phyloP scores from a whole-genome alignment of 2,888 invertebrate genomes.

The Drosophila dives region DNA sequence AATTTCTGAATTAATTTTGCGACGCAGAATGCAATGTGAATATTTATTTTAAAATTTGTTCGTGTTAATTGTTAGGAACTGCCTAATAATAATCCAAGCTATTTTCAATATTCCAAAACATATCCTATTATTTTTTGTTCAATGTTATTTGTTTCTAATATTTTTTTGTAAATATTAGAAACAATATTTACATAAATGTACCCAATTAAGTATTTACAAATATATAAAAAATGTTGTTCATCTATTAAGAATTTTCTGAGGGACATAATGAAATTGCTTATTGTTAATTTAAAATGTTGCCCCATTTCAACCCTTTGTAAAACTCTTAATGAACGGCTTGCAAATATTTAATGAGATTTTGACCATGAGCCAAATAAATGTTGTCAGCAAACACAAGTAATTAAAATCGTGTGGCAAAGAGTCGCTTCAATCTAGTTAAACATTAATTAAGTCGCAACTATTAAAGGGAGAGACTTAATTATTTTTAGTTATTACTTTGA shows the following conservation, averaged over 20 bases:
- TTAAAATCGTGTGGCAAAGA: slow-evolving; percentile 18
- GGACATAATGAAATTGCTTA: background rate
- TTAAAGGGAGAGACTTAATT: background rate
- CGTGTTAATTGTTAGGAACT: background rate
- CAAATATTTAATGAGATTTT: slow-evolving; percentile 52
- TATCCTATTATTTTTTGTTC: background rate
- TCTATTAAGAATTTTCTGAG: background rate
- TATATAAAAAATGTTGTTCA: background rate
- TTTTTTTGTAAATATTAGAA: background rate
- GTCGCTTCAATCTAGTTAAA: slow-evolving; percentile 18
- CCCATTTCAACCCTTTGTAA: background rate
- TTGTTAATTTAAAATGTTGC: background rate
- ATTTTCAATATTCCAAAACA: background rate
- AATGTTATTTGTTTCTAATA: background rate
- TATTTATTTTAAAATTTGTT: slow-evolving; percentile 24
- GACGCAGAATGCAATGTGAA: slow-evolving; percentile 33
- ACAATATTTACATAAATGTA: too few species aligned
- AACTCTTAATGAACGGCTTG: slow-evolving; percentile 1
- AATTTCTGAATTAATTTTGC: slow-evolving; percentile 25
- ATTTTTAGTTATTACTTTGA: slow-evolving; percentile 33
- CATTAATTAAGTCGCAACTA: slow-evolving; percentile 31
- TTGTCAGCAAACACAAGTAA: slow-evolving; percentile 23
- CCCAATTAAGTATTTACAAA: background rate
- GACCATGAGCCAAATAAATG: slow-evolving; percentile 46
- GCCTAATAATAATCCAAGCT: background rate